Evolutionary conservation across 2,888 invertebrate genomes (phyloP).

Genomic region (Microchrysa polita): DNA sequence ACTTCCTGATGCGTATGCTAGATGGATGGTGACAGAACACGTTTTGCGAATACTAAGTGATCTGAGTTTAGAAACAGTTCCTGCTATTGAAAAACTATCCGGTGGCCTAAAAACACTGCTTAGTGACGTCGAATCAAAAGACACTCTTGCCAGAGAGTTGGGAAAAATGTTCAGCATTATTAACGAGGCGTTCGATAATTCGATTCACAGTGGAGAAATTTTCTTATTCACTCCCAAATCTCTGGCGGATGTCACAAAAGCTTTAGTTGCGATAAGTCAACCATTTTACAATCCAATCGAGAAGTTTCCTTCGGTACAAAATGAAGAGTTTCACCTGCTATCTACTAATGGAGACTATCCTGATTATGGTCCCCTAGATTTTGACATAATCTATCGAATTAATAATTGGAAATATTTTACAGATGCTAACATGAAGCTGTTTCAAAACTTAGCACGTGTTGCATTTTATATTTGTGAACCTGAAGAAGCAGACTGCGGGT

Average conservation of each 20-base stretch:
- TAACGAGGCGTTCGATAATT: slow-evolving; percentile 1
- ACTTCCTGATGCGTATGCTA: background rate
- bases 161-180: slow-evolving; percentile 25
- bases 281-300: slow-evolving; percentile 43
- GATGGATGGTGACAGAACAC: background rate
- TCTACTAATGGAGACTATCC: slow-evolving; percentile 48
- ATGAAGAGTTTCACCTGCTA: slow-evolving; percentile 20
- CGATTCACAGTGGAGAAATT: slow-evolving; percentile 23
- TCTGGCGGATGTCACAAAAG: slow-evolving; percentile 9
- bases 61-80: background rate
- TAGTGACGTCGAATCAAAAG: background rate
- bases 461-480: slow-evolving; percentile 33
- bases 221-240: slow-evolving; percentile 6
- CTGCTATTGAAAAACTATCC: background rate
- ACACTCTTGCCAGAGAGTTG: slow-evolving; percentile 23
- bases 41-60: background rate
- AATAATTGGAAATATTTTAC: slow-evolving; percentile 44
- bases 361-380: slow-evolving; percentile 47
- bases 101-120: background rate
- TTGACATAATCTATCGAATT: slow-evolving; percentile 37
- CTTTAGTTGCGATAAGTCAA: slow-evolving; percentile 21
- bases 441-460: slow-evolving; percentile 35
- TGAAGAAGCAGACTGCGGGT: slow-evolving; percentile 14
- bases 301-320: slow-evolving; percentile 32
- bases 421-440: slow-evolving; percentile 24